These are phyloP conservation scores for Lacerta agilis DNA, from an alignment of 2,797 vertebrate species.

Conservation along the genomic window DNA sequence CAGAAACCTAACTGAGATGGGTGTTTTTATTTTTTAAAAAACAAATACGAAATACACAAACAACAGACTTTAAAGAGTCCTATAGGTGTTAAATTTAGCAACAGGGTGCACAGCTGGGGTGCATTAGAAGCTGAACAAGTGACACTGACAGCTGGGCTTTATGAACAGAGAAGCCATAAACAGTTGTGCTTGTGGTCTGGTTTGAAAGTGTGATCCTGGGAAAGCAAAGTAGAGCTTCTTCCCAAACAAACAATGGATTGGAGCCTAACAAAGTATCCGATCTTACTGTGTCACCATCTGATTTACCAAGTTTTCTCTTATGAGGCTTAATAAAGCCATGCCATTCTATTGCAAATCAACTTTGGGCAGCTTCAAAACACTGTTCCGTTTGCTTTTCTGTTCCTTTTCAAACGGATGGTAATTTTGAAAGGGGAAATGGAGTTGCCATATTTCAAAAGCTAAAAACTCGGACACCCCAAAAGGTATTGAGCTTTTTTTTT, in stretches of 20 bases:
- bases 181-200: background rate
- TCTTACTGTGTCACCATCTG: slow-evolving; percentile 5
- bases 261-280: slow-evolving; percentile 17
- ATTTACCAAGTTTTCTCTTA: slow-evolving; percentile 28
- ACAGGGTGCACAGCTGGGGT: background rate
- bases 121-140: background rate
- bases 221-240: background rate
- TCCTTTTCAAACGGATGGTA: slow-evolving; percentile 28
- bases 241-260: slow-evolving; percentile 31
- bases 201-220: slow-evolving; percentile 14
- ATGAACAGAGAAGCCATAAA: background rate
- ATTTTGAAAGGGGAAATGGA: background rate
- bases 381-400: background rate
- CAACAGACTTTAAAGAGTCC: background rate
- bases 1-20: fast-evolving
- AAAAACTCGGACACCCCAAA: too few species aligned
- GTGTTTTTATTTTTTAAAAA: background rate
- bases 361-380: background rate
- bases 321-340: slow-evolving; percentile 54
- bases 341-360: background rate
- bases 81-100: background rate
- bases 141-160: background rate
- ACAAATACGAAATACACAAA: background rate
- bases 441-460: too few species aligned
- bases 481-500: too few species aligned